Base-by-base conservation (phyloP, 2,797 vertebrate species). In the Enteromius radiatus region DNA sequence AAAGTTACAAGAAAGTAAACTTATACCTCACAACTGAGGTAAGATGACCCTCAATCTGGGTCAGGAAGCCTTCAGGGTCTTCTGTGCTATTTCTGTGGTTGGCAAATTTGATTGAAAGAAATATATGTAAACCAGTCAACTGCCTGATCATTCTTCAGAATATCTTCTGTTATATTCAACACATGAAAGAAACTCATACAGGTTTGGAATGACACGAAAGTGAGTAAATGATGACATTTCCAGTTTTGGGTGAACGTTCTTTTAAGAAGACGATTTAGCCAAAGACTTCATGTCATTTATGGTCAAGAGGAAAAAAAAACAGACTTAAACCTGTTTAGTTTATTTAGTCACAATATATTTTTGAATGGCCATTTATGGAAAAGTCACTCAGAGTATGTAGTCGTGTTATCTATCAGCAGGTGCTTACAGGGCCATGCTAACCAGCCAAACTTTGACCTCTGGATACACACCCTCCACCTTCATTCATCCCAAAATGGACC, bases 361-460 rank as follows among this genome's bases (percentile, higher is more conserved):
- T 17, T 47, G 15, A 70, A 28, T 31, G 17, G 69, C 26, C 26
- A 71, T 31, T 45, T 28, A 47, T 70, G 41, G 59, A 63, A 63
- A 61, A 28, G 59, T 61, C 17, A 36, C 26, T 31, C 26, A 49
- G 69, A 21, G 45, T 49, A 28, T 15, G 15, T 17, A 26, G 7
- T 45, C 45, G 8, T 28, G 6, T 14, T 47, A 47, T 28, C 9
- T 7, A 38, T 21, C 49, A 74, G 49, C 49, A 75, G 49, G 71
- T 56, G 12, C 49, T 4, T 52, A 52, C 45, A 71, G 17, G 70
- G 2, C 41, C 68, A 26, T 45, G 41, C 9, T 36, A n/a, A 23
- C 70, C 71, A n/a, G 49, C 12, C 49, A 56, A 74, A 43, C 38
- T 56, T 45, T 63, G 36, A 76, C 36, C 63, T 9, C 23, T 41